Base-by-base conservation (phyloP, 2,888 invertebrate genomes). In the Lampropteryx suffumata region DNA sequence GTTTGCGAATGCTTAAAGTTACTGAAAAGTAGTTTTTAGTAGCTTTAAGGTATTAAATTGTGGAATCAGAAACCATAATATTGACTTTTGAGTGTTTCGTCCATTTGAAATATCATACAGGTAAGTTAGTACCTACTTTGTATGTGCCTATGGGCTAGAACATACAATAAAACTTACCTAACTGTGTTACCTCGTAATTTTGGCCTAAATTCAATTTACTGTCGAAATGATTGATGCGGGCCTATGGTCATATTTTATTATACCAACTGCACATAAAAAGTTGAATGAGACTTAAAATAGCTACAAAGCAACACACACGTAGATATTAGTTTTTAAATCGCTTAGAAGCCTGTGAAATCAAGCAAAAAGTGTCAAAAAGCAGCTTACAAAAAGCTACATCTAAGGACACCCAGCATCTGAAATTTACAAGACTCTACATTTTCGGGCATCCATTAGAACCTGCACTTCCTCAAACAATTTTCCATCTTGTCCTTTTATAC, bases 381-480 rank as follows among this genome's bases (percentile, higher is more conserved):
- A n/a, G n/a, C n/a, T n/a, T n/a, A n/a, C n/a, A n/a, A n/a, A n/a
- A 41, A 10, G 29, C 14, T 28, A 34, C 35, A 28, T 33, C 2
- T 21, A 29, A 40, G 8, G 14, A 17, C 14, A 17, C 14, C 21
- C 28, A 34, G 44, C 34, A 36, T 45, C 32, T 30, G 27, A 36
- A 48, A 53, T 47, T 36, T 21, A 17, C 17, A 17, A 17, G 17
- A 2, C 2, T 36, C 10, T 30, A 36, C 44, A 35, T 53, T 53
- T 53, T 36, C 30, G 27, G 43, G 48, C 40, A 53, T 55, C 48
- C 29, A 46, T 48, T 48, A 50, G 50, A 44, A 26, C 34, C 33
- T 46, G 35, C 55, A 48, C 54, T 50, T 50, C 55, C 54, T 50
- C 54, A 57, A 55, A 56, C 47, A 50, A 50, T 52, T 49, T 54